phyloP scores from a whole-genome alignment of 2,888 invertebrate genomes.

The Drosophila merina region DNA sequence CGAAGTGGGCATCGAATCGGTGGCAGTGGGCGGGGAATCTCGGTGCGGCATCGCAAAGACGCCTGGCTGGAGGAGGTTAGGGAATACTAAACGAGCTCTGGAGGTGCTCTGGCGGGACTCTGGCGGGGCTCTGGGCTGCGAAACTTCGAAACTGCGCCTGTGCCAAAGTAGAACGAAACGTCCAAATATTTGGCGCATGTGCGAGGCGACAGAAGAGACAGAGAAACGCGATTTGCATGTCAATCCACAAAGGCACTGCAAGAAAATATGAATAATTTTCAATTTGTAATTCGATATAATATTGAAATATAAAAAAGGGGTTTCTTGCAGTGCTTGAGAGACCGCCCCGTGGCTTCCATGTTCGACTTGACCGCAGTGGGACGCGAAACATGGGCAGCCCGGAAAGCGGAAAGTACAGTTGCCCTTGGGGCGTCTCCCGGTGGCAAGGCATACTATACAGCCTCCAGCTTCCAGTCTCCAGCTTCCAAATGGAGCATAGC shows the following conservation, averaged over 20 bases:
- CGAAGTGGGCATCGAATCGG: no score
- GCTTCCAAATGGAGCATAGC: background rate
- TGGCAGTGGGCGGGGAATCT: constrained; percentile 21
- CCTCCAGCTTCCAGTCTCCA: background rate
- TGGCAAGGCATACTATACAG: background rate
- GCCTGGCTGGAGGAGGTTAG: background rate
- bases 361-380: constrained; percentile 15
- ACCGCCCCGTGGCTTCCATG: background rate
- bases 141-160: constrained; percentile 1
- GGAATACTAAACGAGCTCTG: constrained; percentile 35
- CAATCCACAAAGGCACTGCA: constrained; percentile 4
- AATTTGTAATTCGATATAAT: no score
- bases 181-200: constrained; percentile 76
- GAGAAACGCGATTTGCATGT: constrained; percentile 19
- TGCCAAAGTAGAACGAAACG: constrained; percentile 73
- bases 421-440: constrained; percentile 9
- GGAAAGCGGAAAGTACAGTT: constrained; percentile 1
- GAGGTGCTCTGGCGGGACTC: background rate
- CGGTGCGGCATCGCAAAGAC: constrained; percentile 41
- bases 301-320: no score
- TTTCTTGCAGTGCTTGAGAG: background rate
- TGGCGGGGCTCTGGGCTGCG: background rate
- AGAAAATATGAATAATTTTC: background rate
- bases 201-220: constrained; percentile 15
- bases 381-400: constrained; percentile 17